Evolutionary conservation across 2,888 invertebrate species (phyloP).

Genomic region (Aquatica leii): DNA sequence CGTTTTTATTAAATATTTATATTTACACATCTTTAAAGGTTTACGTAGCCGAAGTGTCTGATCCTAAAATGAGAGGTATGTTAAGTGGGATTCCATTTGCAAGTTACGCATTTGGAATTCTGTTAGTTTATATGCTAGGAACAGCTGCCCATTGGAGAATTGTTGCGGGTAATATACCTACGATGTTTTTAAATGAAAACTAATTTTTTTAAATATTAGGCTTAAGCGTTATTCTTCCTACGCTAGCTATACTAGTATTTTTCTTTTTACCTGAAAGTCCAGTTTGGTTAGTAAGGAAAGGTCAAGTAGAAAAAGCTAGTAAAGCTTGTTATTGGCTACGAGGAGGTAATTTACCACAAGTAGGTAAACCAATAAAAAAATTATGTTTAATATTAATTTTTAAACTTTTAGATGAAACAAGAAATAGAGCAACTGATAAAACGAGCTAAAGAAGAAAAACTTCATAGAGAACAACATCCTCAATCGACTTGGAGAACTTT

Average conservation of each 20-base stretch:
- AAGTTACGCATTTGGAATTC: constrained; percentile 78
- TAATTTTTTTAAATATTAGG: constrained; percentile 63
- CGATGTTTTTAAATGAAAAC: constrained; percentile 24
- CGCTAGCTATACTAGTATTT: constrained; percentile 68
- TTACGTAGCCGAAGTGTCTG: constrained; percentile 78
- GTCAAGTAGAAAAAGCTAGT: constrained; percentile 64
- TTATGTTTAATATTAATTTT: neutral
- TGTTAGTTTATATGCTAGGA: constrained; percentile 76
- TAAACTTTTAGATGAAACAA: constrained; percentile 63
- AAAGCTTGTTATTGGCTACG: constrained; percentile 55
- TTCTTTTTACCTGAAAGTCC: constrained; percentile 78
- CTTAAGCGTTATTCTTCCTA: constrained; percentile 66
- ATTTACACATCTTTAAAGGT: constrained; percentile 66
- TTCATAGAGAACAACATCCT: constrained; percentile 50
- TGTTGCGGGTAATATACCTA: constrained; percentile 68
- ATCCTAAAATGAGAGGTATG: constrained; percentile 73
- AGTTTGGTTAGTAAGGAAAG: constrained; percentile 74
- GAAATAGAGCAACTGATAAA: constrained; percentile 71
- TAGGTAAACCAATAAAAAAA: constrained; percentile 36
- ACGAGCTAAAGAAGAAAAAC: constrained; percentile 66
- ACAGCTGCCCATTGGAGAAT: constrained; percentile 73
- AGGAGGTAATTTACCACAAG: constrained; percentile 55
- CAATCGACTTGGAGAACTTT: constrained; percentile 57
- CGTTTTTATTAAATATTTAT: constrained; percentile 15
- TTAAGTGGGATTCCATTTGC: constrained; percentile 77